phyloP scores from a whole-genome alignment of 2,888 invertebrate genomes.

The Venustoraphidia nigricollis region DNA sequence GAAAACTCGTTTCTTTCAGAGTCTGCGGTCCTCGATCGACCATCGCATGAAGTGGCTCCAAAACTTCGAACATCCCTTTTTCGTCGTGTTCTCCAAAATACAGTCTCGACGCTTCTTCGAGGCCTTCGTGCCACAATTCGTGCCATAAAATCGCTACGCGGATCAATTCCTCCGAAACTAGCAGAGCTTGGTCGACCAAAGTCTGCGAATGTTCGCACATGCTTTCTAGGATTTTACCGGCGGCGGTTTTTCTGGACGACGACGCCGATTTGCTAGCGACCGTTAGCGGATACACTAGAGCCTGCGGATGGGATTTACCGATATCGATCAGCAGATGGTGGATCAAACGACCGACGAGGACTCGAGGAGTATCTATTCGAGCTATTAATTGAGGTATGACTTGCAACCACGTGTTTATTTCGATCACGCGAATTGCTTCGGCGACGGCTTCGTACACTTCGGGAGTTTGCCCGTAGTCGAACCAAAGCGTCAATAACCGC shows the following conservation, averaged over 20 bases:
- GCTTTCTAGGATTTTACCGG: conserved; percentile 84
- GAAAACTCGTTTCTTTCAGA: conserved; percentile 91
- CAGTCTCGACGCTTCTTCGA: conserved; percentile 82
- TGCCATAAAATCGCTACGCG: conserved; percentile 98
- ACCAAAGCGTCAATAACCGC: conserved; percentile 90
- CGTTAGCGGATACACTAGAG: conserved; percentile 91
- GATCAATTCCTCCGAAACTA: conserved; percentile 94
- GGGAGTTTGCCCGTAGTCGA: conserved; percentile 89
- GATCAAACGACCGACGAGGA: conserved; percentile 77
- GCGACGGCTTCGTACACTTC: conserved; percentile 88
- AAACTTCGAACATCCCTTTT: conserved; percentile 88
- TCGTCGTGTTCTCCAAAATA: conserved; percentile 96
- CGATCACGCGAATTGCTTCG: conserved; percentile 83
- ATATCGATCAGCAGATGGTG: conserved; percentile 90
- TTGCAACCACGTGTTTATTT: conserved; percentile 98
- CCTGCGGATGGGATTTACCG: conserved; percentile 95
- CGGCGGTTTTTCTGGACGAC: conserved; percentile 69
- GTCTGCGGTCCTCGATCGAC: conserved; percentile 90
- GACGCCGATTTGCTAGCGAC: conserved; percentile 94
- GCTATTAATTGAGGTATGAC: conserved; percentile 98
- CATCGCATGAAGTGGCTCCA: conserved; percentile 90
- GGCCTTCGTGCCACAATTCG: conserved; percentile 97
- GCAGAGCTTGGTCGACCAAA: conserved; percentile 87
- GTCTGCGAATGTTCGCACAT: conserved; percentile 91
- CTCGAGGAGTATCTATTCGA: conserved; percentile 85